These are phyloP conservation scores for Zaprionus taronus DNA, from an alignment of 1,140 invertebrate species.

Conservation along the genomic window DNA sequence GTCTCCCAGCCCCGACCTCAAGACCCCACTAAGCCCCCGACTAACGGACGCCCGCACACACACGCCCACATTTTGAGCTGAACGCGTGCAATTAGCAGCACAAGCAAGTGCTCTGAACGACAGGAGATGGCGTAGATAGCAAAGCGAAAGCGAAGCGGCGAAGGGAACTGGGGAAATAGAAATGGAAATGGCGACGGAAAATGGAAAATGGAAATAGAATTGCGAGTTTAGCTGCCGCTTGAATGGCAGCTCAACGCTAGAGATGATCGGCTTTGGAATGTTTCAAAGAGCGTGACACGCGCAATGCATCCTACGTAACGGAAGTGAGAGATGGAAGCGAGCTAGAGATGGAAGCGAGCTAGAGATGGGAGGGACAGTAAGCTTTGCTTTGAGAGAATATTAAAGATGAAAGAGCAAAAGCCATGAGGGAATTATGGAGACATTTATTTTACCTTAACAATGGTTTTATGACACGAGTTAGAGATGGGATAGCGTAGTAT, in stretches of 20 bases:
- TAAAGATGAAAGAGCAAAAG: not conserved
- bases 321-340: not conserved
- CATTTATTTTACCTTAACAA: not conserved
- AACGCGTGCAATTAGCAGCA: conserved; percentile 29
- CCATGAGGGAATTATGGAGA: not conserved
- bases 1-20: conserved; percentile 15
- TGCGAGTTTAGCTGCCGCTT: conserved; percentile 6
- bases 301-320: not conserved
- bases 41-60: not conserved
- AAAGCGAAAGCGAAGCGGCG: no score
- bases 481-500: not conserved
- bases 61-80: conserved; percentile 25
- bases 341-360: not conserved
- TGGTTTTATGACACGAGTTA: not conserved
- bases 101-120: not conserved
- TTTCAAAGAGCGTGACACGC: not conserved
- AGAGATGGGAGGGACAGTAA: not conserved
- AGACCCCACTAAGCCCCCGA: not conserved
- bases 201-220: conserved; percentile 8
- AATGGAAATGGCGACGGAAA: conserved; percentile 3
- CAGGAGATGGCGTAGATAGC: conserved; percentile 3
- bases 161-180: not conserved
- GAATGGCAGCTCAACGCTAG: not conserved
- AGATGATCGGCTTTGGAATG: conserved; percentile 1
- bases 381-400: no score